Evolutionary conservation across 2,113 vertebrate genomes (phyloP), one percentile per base, ranked within the genome.

Genomic region (Naja naja): DNA sequence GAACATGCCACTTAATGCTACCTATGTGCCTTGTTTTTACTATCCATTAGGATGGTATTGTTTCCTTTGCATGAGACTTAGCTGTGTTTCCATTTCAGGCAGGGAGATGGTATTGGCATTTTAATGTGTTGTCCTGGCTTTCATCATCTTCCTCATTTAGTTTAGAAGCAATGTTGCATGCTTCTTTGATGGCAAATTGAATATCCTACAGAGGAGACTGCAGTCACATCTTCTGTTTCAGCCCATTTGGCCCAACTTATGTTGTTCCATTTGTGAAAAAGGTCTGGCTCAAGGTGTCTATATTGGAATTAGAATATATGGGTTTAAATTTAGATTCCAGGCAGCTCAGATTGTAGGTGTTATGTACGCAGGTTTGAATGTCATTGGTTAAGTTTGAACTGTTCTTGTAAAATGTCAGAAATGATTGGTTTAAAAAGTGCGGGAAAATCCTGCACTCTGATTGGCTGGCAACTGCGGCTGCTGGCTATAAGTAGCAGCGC

Each of bases 171-270:
- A 85, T 27, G 47, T 69, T 87, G 74, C 49, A 55, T 55, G 74
- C 88, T 94, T 52, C 88, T 92, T 92, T 94, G 91, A 94, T 92
- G 93, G 88, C 91, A 87, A 81, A 55, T 23, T 64, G 56, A 90
- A 55, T 64, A 89, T 54, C 27, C 81, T 90, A 88, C 49, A 54
- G 88, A 87, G 88, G 47, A 39, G 64, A 55, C 49, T 90, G 55
- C 39, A 74, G 49, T 92, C 81, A 92, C 16, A 9, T 74, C 39
- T 69, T 92, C 47, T 88, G 74, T 94, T 87, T 87, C 49, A 89
- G 91, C 56, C 74, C 93, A 92, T 94, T 88, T 92, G 74, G 88
- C 55, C 47, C n/a, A 86, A 56, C 3, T 0, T 94, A 92, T 90
- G 88, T 86, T 91, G 55, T 89, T 53, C 55, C 47, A 55, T 86